Evolutionary conservation across 2,797 vertebrate genomes (phyloP).

Genomic region (Acrossocheilus wenchowensis): DNA sequence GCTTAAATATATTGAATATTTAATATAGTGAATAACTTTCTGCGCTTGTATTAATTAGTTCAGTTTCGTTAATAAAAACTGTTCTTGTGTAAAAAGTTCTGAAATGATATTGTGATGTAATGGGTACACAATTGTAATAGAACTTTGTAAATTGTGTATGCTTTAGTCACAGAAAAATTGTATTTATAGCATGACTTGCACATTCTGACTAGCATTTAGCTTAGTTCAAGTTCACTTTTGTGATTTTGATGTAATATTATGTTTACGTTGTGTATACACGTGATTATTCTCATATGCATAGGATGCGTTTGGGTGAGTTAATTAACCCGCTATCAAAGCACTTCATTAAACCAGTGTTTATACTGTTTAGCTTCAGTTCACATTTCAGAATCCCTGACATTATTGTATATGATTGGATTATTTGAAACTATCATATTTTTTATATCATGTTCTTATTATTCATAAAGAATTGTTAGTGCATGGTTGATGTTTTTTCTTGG

Average conservation of each 20-base stretch:
- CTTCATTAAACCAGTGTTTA: conserved; percentile 3
- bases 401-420: background rate
- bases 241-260: background rate
- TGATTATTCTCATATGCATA: background rate
- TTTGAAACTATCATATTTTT: background rate
- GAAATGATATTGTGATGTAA: background rate
- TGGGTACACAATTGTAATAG: background rate
- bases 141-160: background rate
- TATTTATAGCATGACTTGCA: background rate
- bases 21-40: background rate
- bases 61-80: background rate
- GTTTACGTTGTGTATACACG: background rate
- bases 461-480: background rate
- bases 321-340: background rate
- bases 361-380: background rate
- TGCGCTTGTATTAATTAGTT: background rate
- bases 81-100: background rate
- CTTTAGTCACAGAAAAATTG: background rate
- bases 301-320: background rate
- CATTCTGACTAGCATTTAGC: conserved; percentile 12
- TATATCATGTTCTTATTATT: background rate
- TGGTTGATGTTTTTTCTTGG: background rate
- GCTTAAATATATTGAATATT: background rate
- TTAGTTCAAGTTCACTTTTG: background rate
- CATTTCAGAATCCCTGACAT: background rate